Conservation (phyloP, 2,888 invertebrate species). For the Loripinus fragilis region DNA sequence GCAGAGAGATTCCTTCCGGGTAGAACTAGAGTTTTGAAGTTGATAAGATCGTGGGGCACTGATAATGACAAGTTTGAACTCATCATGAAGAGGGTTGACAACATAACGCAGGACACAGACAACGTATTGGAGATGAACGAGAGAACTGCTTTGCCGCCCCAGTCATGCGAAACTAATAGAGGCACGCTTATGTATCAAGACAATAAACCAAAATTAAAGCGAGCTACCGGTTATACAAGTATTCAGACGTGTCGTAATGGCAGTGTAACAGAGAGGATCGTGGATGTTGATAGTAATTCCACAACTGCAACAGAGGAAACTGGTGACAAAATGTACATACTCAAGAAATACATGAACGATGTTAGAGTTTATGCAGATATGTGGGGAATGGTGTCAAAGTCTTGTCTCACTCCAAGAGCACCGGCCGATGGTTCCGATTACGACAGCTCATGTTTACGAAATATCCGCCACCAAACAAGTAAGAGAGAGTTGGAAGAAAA, state of each 20-base stretch:
- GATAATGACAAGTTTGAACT: conserved; percentile 18
- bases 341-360: conserved; percentile 6
- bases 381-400: neutral
- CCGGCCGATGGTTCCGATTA: neutral
- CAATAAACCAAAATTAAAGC: neutral
- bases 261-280: neutral
- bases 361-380: neutral
- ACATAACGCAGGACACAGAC: neutral
- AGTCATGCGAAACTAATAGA: no score
- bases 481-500: neutral
- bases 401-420: neutral
- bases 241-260: neutral
- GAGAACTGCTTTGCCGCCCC: no score
- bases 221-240: neutral
- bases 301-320: neutral
- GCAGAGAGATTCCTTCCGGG: conserved; percentile 51
- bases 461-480: neutral
- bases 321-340: neutral
- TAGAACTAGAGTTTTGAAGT: conserved; percentile 45
- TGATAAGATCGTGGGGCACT: conserved; percentile 50
- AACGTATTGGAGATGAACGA: no score
- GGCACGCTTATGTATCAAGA: no score
- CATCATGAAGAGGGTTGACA: neutral
- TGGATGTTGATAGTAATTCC: neutral
- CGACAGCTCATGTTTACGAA: neutral